Evolutionary conservation across 2,797 vertebrate species (phyloP), one percentile per base, ranked within the genome.

Genomic region (Liasis olivaceus): DNA sequence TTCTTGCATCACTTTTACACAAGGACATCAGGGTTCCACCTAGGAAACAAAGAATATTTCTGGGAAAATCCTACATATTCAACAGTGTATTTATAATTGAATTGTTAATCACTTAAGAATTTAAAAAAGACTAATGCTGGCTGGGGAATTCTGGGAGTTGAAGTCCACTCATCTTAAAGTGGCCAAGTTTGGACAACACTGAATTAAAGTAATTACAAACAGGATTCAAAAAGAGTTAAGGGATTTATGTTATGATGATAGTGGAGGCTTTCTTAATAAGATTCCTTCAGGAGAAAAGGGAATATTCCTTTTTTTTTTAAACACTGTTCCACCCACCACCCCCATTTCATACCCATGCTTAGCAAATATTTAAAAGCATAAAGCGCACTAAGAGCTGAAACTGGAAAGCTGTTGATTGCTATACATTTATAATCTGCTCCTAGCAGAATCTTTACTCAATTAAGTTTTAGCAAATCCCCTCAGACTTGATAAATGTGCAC

Each of bases 231-330:
- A 69, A 85, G 56, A 60, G 42, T 72, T 72, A 72, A 72, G 3
- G 69, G 69, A 72, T 72, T 72, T 72, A 72, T 36, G 36, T 36
- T 72, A 72, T 42, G 69, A 42, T 47, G 36, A 89, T 81, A 89
- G 62, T 60, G 59, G 63, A 85, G 89, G 81, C 84, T 90, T 89
- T 69, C 88, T 96, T 94, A 94, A 93, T 96, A 94, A 63, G 64
- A 66, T 92, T 64, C 85, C 85, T 92, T 26, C 69, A 60, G 47
- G 85, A 81, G 85, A 88, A 56, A 59, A 62, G 28, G 54, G 60
- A 56, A 51, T 86, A 92, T 93, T 93, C n/a, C 86, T 77, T 91
- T 89, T 58, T 36, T 87, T 87, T 91, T n/a, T 90, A 84, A 85
- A 85, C 59, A 64, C 56, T 26, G 42, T 9, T 22, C 31, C 84